Evolutionary conservation across 2,113 vertebrate species (phyloP), one percentile per base, ranked within the genome.

Genomic region (Maccullochella peelii): DNA sequence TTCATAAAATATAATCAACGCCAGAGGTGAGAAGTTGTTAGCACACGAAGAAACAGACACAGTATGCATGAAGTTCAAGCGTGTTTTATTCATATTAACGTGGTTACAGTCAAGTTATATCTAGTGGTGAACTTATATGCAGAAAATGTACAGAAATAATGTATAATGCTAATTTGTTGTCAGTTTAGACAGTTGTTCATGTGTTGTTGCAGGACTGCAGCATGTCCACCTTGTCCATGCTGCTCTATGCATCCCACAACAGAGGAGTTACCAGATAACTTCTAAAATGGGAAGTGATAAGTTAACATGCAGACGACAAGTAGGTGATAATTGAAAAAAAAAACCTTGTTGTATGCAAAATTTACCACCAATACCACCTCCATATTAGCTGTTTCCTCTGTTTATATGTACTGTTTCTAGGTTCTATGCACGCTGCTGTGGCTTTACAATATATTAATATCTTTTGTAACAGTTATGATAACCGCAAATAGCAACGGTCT

Each of bases 401-500:
- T 78, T 62, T 55, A 10, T 42, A 38, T 18, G 0, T n/a, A 6
- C 0, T 23, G 40, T 23, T 52, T 50, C 58, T 49, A 15, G 33
- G 49, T 62, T 77, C 16, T 44, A 3, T 63, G 23, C 30, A 49
- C 5, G 16, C 54, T 75, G 23, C 76, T 75, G 63, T 27, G 21
- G 16, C 18, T 50, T 79, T 61, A 27, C 47, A 20, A 12, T 4
- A 10, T 14, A 71, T 57, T 33, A 8, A 58, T 44, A 50, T 55
- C 14, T 58, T 18, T 73, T 69, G 42, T 52, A 16, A 47, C 15
- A 47, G 15, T 80, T 85, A 63, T 80, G 59, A 80, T 50, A 72
- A 61, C 42, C 5, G 1, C 79, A n/a, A 50, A 21, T 4, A 58
- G 70, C 36, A 21, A 50, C 3, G 0, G 55, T 69, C 67, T 82